These are phyloP conservation scores for Drosophila leontia DNA, from an alignment of 1,140 invertebrate genomes.

Conservation along the genomic window DNA sequence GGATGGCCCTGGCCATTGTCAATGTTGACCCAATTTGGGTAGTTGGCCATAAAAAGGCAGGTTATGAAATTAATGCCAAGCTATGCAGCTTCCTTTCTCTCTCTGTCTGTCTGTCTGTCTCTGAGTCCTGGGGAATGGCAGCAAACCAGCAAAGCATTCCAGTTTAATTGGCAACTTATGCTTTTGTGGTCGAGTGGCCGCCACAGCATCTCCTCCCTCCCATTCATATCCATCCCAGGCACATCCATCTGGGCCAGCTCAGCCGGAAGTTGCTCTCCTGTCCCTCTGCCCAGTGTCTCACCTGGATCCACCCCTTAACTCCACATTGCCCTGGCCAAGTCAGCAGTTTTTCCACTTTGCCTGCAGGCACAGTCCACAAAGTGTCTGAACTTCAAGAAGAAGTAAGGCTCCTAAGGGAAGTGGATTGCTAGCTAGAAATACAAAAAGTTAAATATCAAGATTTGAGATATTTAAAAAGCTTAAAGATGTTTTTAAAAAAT, in stretches of 20 bases:
- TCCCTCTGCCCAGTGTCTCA: constrained; percentile 49
- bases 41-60: constrained; percentile 79
- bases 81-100: constrained; percentile 25
- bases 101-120: neutral
- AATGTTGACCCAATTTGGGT: constrained; percentile 82
- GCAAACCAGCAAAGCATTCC: constrained; percentile 72
- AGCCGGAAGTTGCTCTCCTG: constrained; percentile 45
- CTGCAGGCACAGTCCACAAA: constrained; percentile 14
- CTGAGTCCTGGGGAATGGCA: constrained; percentile 14
- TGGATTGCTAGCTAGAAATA: constrained; percentile 7
- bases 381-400: constrained; percentile 13
- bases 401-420: constrained; percentile 5
- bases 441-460: neutral
- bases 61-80: constrained; percentile 79
- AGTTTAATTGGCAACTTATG: constrained; percentile 84
- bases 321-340: constrained; percentile 36
- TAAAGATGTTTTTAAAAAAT: too few species aligned
- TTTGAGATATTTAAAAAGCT: neutral
- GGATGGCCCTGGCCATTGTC: constrained; percentile 65
- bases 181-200: constrained; percentile 75
- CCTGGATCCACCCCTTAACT: neutral
- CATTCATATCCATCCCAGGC: constrained; percentile 37
- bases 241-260: constrained; percentile 43
- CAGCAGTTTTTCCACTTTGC: constrained; percentile 50
- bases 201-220: constrained; percentile 18